Evolutionary conservation across 2,888 invertebrate species (phyloP).

Genomic region (Strigamia crassipes): DNA sequence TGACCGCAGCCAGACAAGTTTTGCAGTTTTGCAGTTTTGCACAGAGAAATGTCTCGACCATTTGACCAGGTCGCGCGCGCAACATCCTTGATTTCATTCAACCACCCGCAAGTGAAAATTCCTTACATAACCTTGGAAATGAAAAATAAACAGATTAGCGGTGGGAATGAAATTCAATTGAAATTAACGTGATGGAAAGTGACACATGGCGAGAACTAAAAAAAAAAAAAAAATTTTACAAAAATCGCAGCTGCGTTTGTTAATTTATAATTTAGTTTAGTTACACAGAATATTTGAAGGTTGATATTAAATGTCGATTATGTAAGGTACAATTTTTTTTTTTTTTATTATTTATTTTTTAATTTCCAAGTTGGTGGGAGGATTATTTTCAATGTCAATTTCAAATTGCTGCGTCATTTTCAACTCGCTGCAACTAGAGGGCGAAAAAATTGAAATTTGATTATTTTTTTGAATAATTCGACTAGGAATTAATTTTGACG

Average conservation of each 20-base stretch:
- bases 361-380: background rate
- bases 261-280: no score
- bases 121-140: background rate
- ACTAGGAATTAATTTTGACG: background rate
- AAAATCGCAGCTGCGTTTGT: no score
- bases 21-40: background rate
- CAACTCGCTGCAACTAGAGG: background rate
- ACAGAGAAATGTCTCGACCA: background rate
- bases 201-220: no score
- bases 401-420: constrained; percentile 10
- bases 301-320: no score
- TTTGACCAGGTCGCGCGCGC: background rate
- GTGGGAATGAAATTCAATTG: no score
- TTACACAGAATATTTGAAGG: no score
- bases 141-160: background rate
- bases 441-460: no score
- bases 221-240: no score
- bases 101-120: background rate
- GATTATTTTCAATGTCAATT: constrained; percentile 20
- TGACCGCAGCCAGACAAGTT: constrained; percentile 23
- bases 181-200: no score
- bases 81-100: background rate
- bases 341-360: background rate
- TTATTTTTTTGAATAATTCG: no score
- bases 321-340: no score